Base-by-base conservation (phyloP, 1,140 invertebrate genomes). In the Cotesia typhae region DNA sequence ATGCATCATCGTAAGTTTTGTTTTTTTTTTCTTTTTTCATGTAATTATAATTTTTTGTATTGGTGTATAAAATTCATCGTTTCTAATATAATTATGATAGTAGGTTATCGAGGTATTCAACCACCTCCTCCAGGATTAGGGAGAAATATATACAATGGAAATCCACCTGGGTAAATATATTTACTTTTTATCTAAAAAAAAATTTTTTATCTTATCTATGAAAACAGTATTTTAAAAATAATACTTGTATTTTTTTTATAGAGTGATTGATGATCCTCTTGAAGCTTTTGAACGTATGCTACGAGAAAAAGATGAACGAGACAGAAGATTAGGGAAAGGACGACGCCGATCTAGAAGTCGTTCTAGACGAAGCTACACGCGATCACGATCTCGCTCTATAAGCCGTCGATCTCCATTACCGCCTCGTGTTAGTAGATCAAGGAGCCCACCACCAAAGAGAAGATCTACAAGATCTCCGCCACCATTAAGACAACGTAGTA, bases 221-320 rank as follows among this genome's bases (percentile, higher is more conserved):
- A 17, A 17, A 17, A 17, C 17, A 17, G 17, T 17, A 17, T 17
- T 17, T 17, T 17, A 1, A 17, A 17, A 17, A 17, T 53, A 53
- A 47, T 35, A 37, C 61, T 61, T 35, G 36, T 55, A 55, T 51
- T 67, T 55, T 67, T 14, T 66, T 78, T 67, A 66, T 72, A 92
- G 92, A 28, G 88, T 90, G n/a, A 92, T 93, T 65, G 92, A 94
- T 79, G 94, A 96, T 85, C 93, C 94, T 7, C 81, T 96, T 75
- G 94, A 94, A 81, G 93, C 93, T 63, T 96, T 96, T 84, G 92
- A 95, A 81, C 88, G 93, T 74, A 93, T 96, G 85, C 88, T 96
- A 73, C 88, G 92, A 72, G 94, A 96, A 82, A 95, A 95, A 85
- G 94, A 95, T 83, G 92, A 92, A 81, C 86, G 90, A 51, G 90